Conservation (phyloP, 2,113 vertebrate genomes). For the Mastomys coucha region DNA sequence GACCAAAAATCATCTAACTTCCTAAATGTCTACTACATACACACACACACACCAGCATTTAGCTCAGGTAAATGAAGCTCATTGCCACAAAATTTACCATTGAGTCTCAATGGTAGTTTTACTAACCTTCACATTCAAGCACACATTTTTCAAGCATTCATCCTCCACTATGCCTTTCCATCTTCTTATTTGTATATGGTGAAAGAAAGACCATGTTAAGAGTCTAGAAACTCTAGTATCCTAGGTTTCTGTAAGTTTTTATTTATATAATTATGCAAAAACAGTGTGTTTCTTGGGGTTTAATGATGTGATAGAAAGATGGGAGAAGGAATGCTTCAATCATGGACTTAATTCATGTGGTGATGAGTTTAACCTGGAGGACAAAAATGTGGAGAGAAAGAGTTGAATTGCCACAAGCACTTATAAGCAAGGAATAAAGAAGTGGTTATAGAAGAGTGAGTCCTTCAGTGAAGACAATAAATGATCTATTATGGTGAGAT, state of each 20-base stretch:
- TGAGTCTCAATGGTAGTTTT: neutral
- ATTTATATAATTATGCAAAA: neutral
- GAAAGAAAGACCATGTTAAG: neutral
- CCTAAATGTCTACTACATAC: neutral
- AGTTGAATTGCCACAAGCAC: neutral
- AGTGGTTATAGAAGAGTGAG: neutral
- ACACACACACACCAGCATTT: neutral
- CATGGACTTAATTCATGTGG: neutral
- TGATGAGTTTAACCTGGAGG: neutral
- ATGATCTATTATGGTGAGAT: neutral
- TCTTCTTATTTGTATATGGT: neutral
- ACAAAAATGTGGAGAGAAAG: constrained; percentile 17
- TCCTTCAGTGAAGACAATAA: neutral
- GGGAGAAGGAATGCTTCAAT: neutral
- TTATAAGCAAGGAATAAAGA: neutral
- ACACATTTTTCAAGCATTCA: neutral
- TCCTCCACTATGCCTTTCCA: rapidly evolving
- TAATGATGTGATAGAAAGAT: constrained; percentile 21
- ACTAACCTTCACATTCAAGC: neutral
- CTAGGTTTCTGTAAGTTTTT: neutral
- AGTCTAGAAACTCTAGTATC: neutral
- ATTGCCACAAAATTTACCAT: neutral
- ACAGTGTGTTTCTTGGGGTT: neutral
- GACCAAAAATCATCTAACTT: neutral
- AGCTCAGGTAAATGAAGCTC: neutral